phyloP scores from a whole-genome alignment of 2,797 vertebrate genomes.

The Gila robusta region DNA sequence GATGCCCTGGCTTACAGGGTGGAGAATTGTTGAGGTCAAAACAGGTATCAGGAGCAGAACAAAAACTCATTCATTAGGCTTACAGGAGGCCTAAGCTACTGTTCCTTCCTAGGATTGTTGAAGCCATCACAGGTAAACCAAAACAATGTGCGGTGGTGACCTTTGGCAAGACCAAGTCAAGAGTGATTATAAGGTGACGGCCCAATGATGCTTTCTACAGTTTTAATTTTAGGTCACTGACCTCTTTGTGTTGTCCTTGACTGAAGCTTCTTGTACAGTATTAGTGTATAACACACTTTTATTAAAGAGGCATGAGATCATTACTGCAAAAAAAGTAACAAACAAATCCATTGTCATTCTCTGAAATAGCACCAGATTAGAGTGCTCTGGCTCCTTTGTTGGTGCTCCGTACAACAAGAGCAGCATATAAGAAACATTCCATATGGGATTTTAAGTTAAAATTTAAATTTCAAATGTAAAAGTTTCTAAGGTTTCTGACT shows the following conservation, averaged over 20 bases:
- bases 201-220: neutral
- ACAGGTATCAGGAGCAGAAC: constrained; percentile 30
- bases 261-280: neutral
- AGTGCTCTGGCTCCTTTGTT: neutral
- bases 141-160: constrained; percentile 40
- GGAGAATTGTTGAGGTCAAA: constrained; percentile 37
- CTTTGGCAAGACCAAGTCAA: constrained; percentile 2
- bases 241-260: neutral
- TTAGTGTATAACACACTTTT: neutral
- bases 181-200: constrained; percentile 16
- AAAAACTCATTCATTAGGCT: constrained; percentile 53
- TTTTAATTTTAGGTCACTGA: neutral
- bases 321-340: neutral
- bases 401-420: neutral
- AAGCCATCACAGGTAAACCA: constrained; percentile 45
- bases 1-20: constrained; percentile 31
- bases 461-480: neutral
- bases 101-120: constrained; percentile 41
- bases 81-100: constrained; percentile 56
- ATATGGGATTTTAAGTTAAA: neutral
- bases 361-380: neutral
- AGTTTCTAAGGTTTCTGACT: neutral
- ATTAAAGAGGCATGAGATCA: neutral
- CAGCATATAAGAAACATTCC: neutral
- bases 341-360: neutral